Conservation (phyloP, 2,113 vertebrate species). For the Campylorhamphus procurvoides region DNA sequence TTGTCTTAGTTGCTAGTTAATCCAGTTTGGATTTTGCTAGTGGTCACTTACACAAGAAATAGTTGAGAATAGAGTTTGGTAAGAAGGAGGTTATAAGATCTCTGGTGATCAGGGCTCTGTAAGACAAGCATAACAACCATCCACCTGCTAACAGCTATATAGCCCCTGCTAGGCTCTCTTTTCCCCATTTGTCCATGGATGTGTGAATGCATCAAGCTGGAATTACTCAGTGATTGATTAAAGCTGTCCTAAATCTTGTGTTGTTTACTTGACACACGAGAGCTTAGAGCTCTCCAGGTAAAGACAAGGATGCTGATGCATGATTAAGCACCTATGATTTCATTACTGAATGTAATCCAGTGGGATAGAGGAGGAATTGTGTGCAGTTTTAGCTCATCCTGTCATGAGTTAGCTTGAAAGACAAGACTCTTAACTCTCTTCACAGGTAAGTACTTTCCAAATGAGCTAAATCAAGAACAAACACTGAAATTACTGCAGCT, state of each 20-base stretch:
- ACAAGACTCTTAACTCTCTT: background rate
- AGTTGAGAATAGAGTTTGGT: background rate
- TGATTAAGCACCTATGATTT: background rate
- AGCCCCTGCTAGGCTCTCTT: background rate
- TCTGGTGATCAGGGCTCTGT: background rate
- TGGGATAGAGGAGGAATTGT: background rate
- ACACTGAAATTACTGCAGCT: background rate
- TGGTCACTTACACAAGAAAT: rapidly evolving
- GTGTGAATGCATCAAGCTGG: background rate
- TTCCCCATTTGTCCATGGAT: background rate
- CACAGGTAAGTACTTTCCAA: background rate
- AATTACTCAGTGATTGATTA: background rate
- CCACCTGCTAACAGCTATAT: no score
- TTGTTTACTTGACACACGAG: background rate
- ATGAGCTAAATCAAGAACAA: background rate
- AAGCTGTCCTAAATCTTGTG: background rate
- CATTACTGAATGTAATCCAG: background rate
- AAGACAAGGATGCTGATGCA: background rate
- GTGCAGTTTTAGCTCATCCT: background rate
- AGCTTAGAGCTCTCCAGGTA: background rate
- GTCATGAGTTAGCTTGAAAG: background rate
- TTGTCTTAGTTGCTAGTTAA: background rate
- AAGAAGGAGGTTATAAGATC: background rate
- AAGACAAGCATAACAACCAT: background rate
- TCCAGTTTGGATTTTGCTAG: background rate